phyloP scores from a whole-genome alignment of 2,888 invertebrate species.

The Lypha dubia region DNA sequence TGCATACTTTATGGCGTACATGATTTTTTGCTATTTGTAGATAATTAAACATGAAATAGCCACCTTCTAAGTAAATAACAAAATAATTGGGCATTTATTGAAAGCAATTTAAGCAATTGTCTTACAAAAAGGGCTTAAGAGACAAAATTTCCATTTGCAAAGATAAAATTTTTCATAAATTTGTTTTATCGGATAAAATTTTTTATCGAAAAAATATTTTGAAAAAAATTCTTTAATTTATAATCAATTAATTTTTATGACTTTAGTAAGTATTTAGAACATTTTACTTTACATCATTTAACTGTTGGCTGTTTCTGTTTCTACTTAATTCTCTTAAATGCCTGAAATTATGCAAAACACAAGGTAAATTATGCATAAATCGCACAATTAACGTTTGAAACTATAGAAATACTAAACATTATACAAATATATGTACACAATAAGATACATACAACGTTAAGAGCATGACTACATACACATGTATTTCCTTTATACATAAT shows the following conservation, averaged over 20 bases:
- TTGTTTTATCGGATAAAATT: background rate
- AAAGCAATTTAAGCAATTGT: background rate
- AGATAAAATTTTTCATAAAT: background rate
- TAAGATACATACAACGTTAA: background rate
- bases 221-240: background rate
- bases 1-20: conserved; percentile 10
- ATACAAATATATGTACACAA: conserved; percentile 13
- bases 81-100: background rate
- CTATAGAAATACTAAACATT: conserved; percentile 26
- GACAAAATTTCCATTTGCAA: background rate
- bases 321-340: conserved; percentile 12
- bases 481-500: too few species aligned
- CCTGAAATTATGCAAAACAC: conserved; percentile 63
- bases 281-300: background rate
- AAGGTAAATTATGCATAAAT: conserved; percentile 56
- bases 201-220: background rate
- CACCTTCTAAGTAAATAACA: conserved; percentile 1
- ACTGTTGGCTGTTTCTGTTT: background rate
- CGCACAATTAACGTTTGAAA: conserved; percentile 60
- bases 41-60: background rate
- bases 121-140: background rate
- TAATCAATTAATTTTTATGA: background rate
- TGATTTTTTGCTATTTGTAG: background rate
- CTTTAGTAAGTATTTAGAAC: conserved; percentile 5
- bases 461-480: background rate